Evolutionary conservation across 2,888 invertebrate species (phyloP).

Genomic region (Drosophila anomalata): DNA sequence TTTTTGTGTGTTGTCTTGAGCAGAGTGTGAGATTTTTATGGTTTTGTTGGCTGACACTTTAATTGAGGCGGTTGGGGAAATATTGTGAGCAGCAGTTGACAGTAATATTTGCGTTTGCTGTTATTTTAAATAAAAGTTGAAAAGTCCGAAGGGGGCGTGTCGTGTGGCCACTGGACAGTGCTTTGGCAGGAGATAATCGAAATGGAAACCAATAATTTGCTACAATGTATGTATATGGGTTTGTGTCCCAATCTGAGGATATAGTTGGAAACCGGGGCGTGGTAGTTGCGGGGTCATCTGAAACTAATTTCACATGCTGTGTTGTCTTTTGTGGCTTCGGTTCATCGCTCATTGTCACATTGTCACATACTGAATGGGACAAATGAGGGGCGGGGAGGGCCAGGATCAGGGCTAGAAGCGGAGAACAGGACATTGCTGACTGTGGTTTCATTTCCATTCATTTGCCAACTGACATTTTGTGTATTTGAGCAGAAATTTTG

Average conservation of each 20-base stretch:
- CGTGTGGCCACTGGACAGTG: background rate
- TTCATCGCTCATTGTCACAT: slow-evolving; percentile 67
- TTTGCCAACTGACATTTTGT: slow-evolving; percentile 62
- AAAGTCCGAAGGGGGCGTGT: slow-evolving; percentile 19
- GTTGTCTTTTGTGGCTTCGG: slow-evolving; percentile 70
- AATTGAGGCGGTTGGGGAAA: slow-evolving; percentile 53
- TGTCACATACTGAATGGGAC: slow-evolving; percentile 45
- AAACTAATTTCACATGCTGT: slow-evolving; percentile 68
- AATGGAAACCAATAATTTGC: slow-evolving; percentile 43
- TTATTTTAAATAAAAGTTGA: slow-evolving; percentile 41
- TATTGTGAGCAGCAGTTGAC: slow-evolving; percentile 44
- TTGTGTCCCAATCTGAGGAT: background rate
- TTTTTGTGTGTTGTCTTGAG: background rate
- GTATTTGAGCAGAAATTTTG: slow-evolving; percentile 69
- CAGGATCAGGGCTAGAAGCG: slow-evolving; percentile 11
- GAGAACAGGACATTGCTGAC: slow-evolving; percentile 42
- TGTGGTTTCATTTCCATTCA: slow-evolving; percentile 59
- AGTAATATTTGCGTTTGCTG: slow-evolving; percentile 36
- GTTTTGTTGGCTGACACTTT: slow-evolving; percentile 58
- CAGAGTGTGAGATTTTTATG: slow-evolving; percentile 11
- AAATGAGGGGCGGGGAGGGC: slow-evolving; percentile 11
- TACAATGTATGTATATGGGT: slow-evolving; percentile 12
- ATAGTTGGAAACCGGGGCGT: slow-evolving; percentile 1
- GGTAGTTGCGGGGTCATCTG: slow-evolving; percentile 19
- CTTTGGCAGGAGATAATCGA: slow-evolving; percentile 18